These are phyloP conservation scores for Trichopria drosophilae DNA, from an alignment of 2,888 invertebrate species.

Conservation along the genomic window DNA sequence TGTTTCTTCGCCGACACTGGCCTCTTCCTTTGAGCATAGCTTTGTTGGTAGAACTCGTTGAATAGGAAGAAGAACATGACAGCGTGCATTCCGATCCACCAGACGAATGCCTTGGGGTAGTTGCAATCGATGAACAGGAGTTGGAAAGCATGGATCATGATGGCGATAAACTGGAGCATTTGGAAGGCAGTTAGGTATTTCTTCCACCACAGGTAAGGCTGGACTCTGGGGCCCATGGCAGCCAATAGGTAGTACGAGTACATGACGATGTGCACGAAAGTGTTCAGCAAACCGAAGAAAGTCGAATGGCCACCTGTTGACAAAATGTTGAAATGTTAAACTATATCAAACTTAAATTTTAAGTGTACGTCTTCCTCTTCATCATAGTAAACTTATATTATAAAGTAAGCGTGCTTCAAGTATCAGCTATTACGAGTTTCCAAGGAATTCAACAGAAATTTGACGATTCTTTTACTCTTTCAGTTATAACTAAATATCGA, in stretches of 20 bases:
- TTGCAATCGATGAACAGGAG: conserved; percentile 88
- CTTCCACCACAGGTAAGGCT: conserved; percentile 94
- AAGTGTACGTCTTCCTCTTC: too few relatives aligned
- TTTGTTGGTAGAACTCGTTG: conserved; percentile 89
- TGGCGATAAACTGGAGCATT: conserved; percentile 88
- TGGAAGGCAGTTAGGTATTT: conserved; percentile 89
- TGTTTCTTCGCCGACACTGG: too few relatives aligned
- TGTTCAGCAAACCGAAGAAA: conserved; percentile 92
- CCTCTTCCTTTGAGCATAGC: conserved; percentile 61
- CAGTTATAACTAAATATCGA: too few relatives aligned
- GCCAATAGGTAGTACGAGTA: conserved; percentile 91
- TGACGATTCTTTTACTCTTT: too few relatives aligned
- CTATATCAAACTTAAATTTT: too few relatives aligned
- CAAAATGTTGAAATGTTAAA: too few relatives aligned
- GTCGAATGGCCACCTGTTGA: conserved; percentile 87
- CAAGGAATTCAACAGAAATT: too few relatives aligned
- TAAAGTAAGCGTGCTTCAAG: too few relatives aligned
- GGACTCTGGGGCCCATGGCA: conserved; percentile 84
- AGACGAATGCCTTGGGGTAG: conserved; percentile 90
- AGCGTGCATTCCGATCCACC: conserved; percentile 96
- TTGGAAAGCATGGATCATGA: conserved; percentile 92
- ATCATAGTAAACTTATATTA: too few relatives aligned
- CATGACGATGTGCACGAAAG: conserved; percentile 97
- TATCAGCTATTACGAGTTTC: too few relatives aligned
- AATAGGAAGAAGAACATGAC: conserved; percentile 95